phyloP scores from a whole-genome alignment of 2,113 vertebrate genomes.

The Alouatta palliata region DNA sequence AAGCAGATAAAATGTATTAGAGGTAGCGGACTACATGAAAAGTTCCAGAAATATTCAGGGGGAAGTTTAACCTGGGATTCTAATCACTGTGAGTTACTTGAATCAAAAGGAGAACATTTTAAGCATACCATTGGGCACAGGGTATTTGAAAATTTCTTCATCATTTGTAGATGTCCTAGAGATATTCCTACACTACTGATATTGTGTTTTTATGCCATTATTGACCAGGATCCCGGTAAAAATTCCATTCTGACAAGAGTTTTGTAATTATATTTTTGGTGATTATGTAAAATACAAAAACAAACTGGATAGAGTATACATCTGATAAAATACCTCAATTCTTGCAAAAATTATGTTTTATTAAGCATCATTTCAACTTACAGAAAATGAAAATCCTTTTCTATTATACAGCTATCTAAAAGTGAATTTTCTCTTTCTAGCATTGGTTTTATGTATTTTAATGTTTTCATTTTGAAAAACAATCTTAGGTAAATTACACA shows the following conservation, averaged over 20 bases:
- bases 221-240: neutral
- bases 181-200: neutral
- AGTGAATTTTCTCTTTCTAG: neutral
- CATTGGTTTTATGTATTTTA: neutral
- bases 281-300: neutral
- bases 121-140: rapidly evolving
- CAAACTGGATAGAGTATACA: neutral
- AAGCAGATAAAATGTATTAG: neutral
- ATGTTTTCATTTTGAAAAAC: constrained; percentile 22
- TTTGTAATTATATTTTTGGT: neutral
- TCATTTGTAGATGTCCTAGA: neutral
- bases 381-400: neutral
- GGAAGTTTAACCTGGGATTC: neutral
- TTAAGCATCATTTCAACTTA: neutral
- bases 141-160: neutral
- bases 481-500: neutral
- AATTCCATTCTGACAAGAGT: neutral
- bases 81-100: neutral
- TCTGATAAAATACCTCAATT: neutral
- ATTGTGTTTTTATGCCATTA: neutral
- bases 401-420: neutral
- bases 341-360: neutral
- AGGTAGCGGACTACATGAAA: neutral
- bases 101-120: neutral
- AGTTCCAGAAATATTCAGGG: neutral